phyloP scores from a whole-genome alignment of 2,888 invertebrate genomes.

The Argyresthia albistria region DNA sequence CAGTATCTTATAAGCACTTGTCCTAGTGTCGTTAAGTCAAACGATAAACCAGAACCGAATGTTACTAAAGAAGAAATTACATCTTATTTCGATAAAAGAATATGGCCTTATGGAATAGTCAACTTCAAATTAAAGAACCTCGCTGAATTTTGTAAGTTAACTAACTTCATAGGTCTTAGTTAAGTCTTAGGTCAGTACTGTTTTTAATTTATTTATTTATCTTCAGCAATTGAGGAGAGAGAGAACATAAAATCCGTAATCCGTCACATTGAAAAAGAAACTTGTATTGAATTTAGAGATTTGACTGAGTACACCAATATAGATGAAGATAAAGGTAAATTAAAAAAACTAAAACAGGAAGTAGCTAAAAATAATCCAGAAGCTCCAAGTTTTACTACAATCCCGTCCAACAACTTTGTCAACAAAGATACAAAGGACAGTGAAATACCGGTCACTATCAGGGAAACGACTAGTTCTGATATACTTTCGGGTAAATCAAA shows the following conservation, averaged over 20 bases:
- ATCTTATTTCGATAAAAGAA: slow-evolving; percentile 35
- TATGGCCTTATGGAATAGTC: slow-evolving; percentile 48
- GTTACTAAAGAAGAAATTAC: slow-evolving; percentile 26
- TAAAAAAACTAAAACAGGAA: too few relatives aligned
- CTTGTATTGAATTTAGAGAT: slow-evolving; percentile 39
- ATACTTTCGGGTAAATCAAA: too few relatives aligned
- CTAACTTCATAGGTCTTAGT: too few relatives aligned
- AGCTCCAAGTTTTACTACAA: too few relatives aligned
- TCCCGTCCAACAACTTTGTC: too few relatives aligned
- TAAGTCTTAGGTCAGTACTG: background rate
- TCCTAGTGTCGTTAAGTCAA: slow-evolving; percentile 35
- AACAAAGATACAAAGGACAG: too few relatives aligned
- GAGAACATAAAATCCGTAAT: slow-evolving; percentile 51
- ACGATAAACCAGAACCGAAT: slow-evolving; percentile 5
- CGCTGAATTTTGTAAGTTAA: slow-evolving; percentile 47
- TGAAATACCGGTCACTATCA: too few relatives aligned
- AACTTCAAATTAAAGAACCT: slow-evolving; percentile 36
- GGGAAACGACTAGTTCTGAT: too few relatives aligned
- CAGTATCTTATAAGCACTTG: slow-evolving; percentile 51
- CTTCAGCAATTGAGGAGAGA: slow-evolving; percentile 45
- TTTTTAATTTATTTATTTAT: background rate
- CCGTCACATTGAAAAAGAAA: slow-evolving; percentile 50
- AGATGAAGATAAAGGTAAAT: too few relatives aligned
- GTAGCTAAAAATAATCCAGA: too few relatives aligned
- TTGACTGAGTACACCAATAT: too few relatives aligned